Evolutionary conservation across 2,113 vertebrate species (phyloP).

Genomic region (Silurus glanis): DNA sequence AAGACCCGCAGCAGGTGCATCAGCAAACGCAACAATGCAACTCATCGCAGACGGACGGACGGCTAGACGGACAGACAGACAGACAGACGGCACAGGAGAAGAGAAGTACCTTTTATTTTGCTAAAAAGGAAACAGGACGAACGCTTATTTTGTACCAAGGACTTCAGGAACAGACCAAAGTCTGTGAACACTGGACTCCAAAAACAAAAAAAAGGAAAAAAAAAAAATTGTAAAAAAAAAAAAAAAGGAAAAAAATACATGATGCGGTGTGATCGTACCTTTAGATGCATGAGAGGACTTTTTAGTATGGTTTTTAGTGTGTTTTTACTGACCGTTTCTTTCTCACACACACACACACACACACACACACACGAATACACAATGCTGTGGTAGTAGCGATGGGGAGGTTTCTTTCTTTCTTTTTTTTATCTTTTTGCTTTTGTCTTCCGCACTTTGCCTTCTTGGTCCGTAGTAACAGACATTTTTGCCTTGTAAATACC

Average conservation of each 20-base stretch:
- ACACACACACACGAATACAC: constrained; percentile 73
- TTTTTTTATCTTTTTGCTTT: constrained; percentile 58
- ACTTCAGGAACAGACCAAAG: constrained; percentile 77
- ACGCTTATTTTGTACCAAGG: constrained; percentile 86
- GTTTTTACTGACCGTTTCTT: constrained; percentile 59
- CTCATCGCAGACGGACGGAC: constrained; percentile 55
- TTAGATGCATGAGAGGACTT: constrained; percentile 85
- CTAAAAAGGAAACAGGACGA: constrained; percentile 74
- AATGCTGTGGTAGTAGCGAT: constrained; percentile 81
- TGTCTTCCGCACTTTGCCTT: constrained; percentile 76
- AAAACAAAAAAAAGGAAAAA: background rate
- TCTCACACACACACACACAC: constrained; percentile 78
- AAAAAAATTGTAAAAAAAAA: background rate
- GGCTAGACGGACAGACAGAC: constrained; percentile 61
- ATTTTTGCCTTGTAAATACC: constrained; percentile 90
- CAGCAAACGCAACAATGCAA: constrained; percentile 51
- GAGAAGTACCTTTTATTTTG: constrained; percentile 92
- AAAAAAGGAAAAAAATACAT: background rate
- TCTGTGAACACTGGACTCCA: constrained; percentile 78
- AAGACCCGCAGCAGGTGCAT: constrained; percentile 40
- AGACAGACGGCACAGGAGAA: constrained; percentile 57
- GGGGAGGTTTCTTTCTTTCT: constrained; percentile 73
- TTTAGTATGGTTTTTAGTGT: constrained; percentile 60
- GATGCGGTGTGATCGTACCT: constrained; percentile 59
- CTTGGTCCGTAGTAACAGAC: constrained; percentile 79